Base-by-base conservation (phyloP, 1,140 invertebrate genomes). In the Frieseomelitta varia region DNA sequence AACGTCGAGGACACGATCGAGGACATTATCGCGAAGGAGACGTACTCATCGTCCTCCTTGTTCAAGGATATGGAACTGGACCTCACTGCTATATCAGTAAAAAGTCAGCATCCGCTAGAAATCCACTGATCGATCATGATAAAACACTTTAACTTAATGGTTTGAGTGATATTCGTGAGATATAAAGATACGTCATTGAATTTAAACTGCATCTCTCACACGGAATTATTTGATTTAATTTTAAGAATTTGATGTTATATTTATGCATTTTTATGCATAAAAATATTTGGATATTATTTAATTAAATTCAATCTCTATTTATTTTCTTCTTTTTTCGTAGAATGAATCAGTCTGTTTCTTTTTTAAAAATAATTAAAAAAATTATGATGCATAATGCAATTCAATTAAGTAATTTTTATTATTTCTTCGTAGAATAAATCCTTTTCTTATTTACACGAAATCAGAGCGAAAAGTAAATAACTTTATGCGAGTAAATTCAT, bases 51-150 rank as follows among this genome's bases (percentile, higher is more conserved):
- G 82, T 95, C 96, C 85, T 96, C 96, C 39, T 93, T 96, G 30
- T 96, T 97, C 92, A 96, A 96, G 88, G 96, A 96, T 90, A 94
- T 97, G 81, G 96, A 96, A 92, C 95, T 97, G 85, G 97, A 97
- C 87, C 93, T 96, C 24, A 95, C 95, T 74, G 96, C 96, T 87
- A 95, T 97, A 81, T 93, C 95, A 30, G 95, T 97, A 72, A 96
- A 96, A 95, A 95, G 96, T 95, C 94, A 96, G 85, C 56, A 79
- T 30, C 61, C 58, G 72, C 39, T 82, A 67, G 72, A 75, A 61
- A 19, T 30, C 30, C 63, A 21, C 24, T 8, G 34, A 47, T 15
- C 34, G 17, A 47, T 71, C 15, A 27, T 4, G 79, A 72, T n/a
- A 27, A 72, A 56, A 51, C 34, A 17, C 0, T 61, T 47, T 19